Base-by-base conservation (phyloP, 2,888 invertebrate species). In the Diachrysia chrysitis region DNA sequence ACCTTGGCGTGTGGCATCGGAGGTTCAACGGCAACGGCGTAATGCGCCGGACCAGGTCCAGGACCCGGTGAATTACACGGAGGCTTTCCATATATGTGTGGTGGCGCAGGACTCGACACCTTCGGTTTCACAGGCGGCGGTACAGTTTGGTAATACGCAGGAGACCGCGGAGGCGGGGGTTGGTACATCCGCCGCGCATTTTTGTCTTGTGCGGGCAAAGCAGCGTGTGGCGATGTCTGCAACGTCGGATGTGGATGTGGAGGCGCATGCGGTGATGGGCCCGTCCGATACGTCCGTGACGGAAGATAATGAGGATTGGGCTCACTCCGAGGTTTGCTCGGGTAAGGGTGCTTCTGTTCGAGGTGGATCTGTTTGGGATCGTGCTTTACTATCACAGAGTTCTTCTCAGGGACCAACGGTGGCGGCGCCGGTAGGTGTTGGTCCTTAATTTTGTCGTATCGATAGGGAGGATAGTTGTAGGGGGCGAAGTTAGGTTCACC, bases 341-440 rank as follows among this genome's bases (percentile, higher is more conserved):
- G 96, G 70, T 96, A 96, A n/a, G 91, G 93, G 69, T 89, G 96
- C 91, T 91, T 96, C 90, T 87, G 96, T 88, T 96, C 96, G 70
- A 96, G 87, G 86, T 96, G 96, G 55, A 95, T 93, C 85, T 96
- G 96, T 88, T 97, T 97, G 63, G 96, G 96, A 85, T 97, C 97
- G 89, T 97, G 97, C 88, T 97, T 97, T 71, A 97, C 97, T 89
- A 97, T 97, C 88, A 97, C 97, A 85, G 97, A 97, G 90, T 96
- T 97, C 90, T 97, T 97, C 90, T 97, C 97, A 82, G 96, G 96
- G 79, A 97, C 95, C 66, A 97, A 91, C 6, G 97, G 96, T 62
- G 97, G 97, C 19, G 97, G 97, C 75, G 97, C 97, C 69, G 96
- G 96, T 65, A 97, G 90, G 78, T 96, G 94, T 87, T 96, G 96